These are phyloP conservation scores for Grammomys dolichurus DNA, from an alignment of 2,113 vertebrate species.

Conservation along the genomic window DNA sequence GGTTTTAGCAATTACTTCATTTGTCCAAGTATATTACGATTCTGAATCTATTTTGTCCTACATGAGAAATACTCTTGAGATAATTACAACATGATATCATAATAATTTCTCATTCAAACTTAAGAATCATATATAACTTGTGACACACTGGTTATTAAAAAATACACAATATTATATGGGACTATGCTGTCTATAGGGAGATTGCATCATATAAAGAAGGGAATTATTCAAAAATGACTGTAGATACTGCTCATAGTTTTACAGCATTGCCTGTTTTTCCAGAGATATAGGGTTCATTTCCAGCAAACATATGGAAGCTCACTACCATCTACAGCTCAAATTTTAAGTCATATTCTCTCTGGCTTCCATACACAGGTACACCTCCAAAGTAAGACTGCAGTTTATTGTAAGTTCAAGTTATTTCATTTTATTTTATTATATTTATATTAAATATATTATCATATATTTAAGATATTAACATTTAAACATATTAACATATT, in stretches of 20 bases:
- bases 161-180: background rate
- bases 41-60: background rate
- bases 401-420: background rate
- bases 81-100: background rate
- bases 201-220: background rate
- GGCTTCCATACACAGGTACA: background rate
- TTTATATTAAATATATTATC: too few species aligned
- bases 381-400: background rate
- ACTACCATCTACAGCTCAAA: background rate
- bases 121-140: background rate
- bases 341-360: background rate
- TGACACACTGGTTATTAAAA: background rate
- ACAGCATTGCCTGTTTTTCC: background rate
- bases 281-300: background rate
- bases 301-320: background rate
- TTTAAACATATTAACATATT: too few species aligned
- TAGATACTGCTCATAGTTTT: background rate
- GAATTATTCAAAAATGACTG: background rate
- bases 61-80: background rate
- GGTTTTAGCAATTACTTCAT: background rate
- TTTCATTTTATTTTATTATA: background rate
- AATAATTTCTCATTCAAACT: background rate
- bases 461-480: too few species aligned
- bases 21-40: background rate
- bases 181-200: background rate